Evolutionary conservation across 1,140 invertebrate species (phyloP).

Genomic region (Papilio xuthus): DNA sequence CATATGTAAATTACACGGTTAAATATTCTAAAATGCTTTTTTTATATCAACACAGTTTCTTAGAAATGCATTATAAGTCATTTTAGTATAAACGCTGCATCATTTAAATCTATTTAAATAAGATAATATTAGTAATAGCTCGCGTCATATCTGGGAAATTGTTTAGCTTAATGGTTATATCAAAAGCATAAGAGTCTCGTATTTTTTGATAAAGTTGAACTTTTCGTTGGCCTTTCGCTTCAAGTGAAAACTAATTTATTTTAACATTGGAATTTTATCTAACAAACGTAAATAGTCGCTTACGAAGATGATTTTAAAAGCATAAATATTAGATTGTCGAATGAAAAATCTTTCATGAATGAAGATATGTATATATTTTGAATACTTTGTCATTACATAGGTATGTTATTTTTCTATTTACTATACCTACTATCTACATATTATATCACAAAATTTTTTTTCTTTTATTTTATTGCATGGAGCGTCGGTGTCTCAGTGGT

Average conservation of each 20-base stretch:
- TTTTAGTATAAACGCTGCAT: slow-evolving; percentile 25
- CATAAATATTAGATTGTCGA: neutral
- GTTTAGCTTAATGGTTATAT: slow-evolving; percentile 17
- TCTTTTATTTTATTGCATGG: too few relatives aligned
- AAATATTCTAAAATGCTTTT: neutral
- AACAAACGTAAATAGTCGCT: neutral
- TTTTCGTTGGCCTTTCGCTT: neutral
- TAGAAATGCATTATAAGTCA: slow-evolving; percentile 27
- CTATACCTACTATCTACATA: too few relatives aligned
- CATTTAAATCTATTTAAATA: slow-evolving; percentile 32
- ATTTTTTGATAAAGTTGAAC: slow-evolving; percentile 21
- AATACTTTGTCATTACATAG: neutral
- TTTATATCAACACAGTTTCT: neutral
- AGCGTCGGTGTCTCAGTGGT: too few relatives aligned
- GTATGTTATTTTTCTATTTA: neutral
- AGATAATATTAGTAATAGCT: slow-evolving; percentile 17
- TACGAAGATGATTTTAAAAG: neutral
- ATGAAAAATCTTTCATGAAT: neutral
- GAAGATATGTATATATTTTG: neutral
- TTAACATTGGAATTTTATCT: slow-evolving; percentile 23
- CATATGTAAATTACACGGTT: neutral
- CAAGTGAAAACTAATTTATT: slow-evolving; percentile 7
- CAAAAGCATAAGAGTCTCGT: slow-evolving; percentile 15
- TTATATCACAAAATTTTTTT: too few relatives aligned
- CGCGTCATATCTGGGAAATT: slow-evolving; percentile 6